A percentile compares a stretch with the other conserved stretches of the same genome.
Evolutionary conservation across 2,888 invertebrate genomes (phyloP).

Genomic region (Rotaria macrura): DNA sequence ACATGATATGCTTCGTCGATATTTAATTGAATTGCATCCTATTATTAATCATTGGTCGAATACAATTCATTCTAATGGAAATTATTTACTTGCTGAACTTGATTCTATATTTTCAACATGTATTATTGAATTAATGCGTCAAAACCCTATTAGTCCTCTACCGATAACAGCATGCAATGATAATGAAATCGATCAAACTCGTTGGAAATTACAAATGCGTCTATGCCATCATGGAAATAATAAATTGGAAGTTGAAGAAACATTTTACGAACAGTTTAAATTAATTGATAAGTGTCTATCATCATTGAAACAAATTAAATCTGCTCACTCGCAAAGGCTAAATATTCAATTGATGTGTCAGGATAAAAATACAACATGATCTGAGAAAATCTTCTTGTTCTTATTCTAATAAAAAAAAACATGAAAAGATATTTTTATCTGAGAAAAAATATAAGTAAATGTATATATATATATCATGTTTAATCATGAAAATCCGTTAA

Average conservation of each 20-base stretch:
- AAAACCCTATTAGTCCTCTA: not conserved
- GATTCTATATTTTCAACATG: not conserved
- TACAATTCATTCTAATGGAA: not conserved
- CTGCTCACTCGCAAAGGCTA: not conserved
- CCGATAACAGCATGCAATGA: not conserved
- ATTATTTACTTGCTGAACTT: not conserved
- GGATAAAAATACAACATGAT: not conserved
- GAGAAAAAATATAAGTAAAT: too few species aligned
- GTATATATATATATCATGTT: not conserved
- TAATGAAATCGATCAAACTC: not conserved
- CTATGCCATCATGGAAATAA: not conserved
- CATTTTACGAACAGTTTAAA: not conserved
- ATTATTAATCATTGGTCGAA: not conserved
- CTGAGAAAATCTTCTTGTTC: not conserved
- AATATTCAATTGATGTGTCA: not conserved
- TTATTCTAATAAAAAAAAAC: not conserved
- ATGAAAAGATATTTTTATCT: not conserved
- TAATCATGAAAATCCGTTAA: not conserved
- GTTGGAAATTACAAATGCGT: slow-evolving; percentile 15
- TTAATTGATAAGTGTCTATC: not conserved
- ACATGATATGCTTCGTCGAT: not conserved
- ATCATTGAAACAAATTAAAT: not conserved
- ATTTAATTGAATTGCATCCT: slow-evolving; percentile 19
- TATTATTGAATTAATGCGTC: not conserved
- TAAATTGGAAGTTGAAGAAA: not conserved